Base-by-base conservation (phyloP, 2,888 invertebrate genomes). In the Thecocarcelia acutangulata region DNA sequence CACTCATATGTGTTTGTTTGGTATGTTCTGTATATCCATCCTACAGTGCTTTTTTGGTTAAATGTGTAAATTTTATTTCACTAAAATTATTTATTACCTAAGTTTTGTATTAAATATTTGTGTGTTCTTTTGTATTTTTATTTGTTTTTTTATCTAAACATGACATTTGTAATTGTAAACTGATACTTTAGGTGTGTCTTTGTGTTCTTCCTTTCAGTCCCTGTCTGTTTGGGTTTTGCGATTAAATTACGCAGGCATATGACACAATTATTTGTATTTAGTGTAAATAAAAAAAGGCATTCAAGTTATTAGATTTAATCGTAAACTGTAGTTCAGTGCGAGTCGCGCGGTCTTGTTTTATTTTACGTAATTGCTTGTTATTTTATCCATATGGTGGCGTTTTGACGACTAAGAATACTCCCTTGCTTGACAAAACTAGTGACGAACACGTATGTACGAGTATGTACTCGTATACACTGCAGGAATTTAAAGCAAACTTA, bases 81-180 rank as follows among this genome's bases (percentile, higher is more conserved):
- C 66, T 42, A 54, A 74, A 59, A 70, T 74, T 78, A 82, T 82
- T 82, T 82, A 82, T 82, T 82, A 72, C 82, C 78, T 82, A 70
- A 56, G 33, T 59, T 52, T 59, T 66, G 58, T 61, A 54, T 59
- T 73, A 59, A 40, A 46, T 54, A 24, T 46, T 48, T 48, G 56
- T 42, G 54, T 76, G 12, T 72, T 66, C 12, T 8, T 52, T 44
- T 54, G 42, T 50, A 56, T 42, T 58, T 33, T 70, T 50, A n/a
- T 83, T 76, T 42, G 3, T 42, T n/a, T 72, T 70, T 50, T 83
- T 76, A 83, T 80, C 76, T 76, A 79, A 77, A 68, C 68, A 79
- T 80, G 83, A 81, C 83, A 79, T 79, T 78, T 84, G 78, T 84
- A 83, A 73, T 80, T 83, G 84, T 83, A 84, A 84, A 73, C 64